Evolutionary conservation across 2,797 vertebrate genomes (phyloP).

Genomic region (Brotula barbata): DNA sequence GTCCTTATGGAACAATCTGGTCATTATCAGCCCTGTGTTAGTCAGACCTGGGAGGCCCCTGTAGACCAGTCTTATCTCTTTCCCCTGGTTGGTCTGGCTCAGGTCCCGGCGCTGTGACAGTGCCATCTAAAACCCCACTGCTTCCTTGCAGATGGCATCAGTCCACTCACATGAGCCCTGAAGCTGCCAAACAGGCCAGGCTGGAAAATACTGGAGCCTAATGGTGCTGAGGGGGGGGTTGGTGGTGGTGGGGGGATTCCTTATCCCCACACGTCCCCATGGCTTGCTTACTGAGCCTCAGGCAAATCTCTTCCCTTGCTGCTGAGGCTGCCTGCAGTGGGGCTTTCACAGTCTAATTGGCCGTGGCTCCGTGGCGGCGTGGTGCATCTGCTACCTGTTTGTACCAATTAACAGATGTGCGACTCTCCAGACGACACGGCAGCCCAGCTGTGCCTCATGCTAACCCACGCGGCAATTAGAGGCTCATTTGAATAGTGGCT

Average conservation of each 20-base stretch:
- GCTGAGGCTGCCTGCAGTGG: conserved; percentile 51
- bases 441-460: conserved; percentile 76
- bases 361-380: conserved; percentile 66
- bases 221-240: conserved; percentile 14
- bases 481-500: conserved; percentile 87
- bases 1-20: conserved; percentile 21
- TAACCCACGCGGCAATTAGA: conserved; percentile 90
- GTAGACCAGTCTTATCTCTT: conserved; percentile 52
- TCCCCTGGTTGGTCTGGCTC: conserved; percentile 47
- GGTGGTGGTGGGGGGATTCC: conserved; percentile 30
- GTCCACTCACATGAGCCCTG: conserved; percentile 24
- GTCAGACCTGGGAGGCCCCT: conserved; percentile 27
- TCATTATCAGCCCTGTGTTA: conserved; percentile 27
- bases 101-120: conserved; percentile 21
- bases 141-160: conserved; percentile 42
- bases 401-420: conserved; percentile 85
- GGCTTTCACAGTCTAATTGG: conserved; percentile 76
- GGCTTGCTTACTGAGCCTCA: conserved; percentile 52
- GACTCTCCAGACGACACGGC: conserved; percentile 76
- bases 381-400: conserved; percentile 86
- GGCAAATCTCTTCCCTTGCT: conserved; percentile 48
- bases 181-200: conserved; percentile 46
- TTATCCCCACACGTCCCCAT: conserved; percentile 37
- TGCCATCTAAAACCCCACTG: conserved; percentile 49
- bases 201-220: conserved; percentile 41